These are phyloP conservation scores for Erebia ligea DNA, from an alignment of 2,888 invertebrate species.

Conservation along the genomic window DNA sequence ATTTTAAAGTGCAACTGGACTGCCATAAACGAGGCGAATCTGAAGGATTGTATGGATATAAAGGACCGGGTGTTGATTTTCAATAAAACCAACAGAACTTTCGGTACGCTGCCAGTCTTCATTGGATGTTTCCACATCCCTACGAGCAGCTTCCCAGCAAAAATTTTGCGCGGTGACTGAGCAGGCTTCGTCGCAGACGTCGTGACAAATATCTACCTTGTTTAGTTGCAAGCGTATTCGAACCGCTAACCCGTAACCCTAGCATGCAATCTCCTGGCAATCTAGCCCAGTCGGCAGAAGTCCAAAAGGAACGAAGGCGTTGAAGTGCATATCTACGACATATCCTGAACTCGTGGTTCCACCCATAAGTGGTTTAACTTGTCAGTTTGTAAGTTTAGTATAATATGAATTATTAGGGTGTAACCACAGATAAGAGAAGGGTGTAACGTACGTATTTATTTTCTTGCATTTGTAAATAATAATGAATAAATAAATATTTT, in stretches of 20 bases:
- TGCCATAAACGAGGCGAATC: background rate
- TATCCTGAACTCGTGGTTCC: no score
- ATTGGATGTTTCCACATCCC: background rate
- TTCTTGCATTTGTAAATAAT: no score
- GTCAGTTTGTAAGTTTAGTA: no score
- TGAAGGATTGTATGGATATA: background rate
- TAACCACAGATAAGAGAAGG: no score
- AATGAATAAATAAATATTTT: no score
- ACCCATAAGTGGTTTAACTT: no score
- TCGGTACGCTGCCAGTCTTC: background rate
- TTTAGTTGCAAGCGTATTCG: background rate
- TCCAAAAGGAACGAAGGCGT: no score
- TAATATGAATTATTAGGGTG: no score
- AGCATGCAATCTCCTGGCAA: background rate
- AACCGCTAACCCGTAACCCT: no score
- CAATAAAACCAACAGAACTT: background rate
- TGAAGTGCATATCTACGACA: no score
- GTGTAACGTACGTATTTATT: no score
- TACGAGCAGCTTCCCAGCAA: background rate
- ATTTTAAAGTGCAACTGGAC: background rate
- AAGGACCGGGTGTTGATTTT: background rate
- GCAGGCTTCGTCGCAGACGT: background rate
- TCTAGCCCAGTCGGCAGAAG: no score
- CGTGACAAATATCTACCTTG: background rate
- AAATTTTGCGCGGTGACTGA: background rate